Base-by-base conservation (phyloP, 2,113 vertebrate genomes). In the Microtus montanus region DNA sequence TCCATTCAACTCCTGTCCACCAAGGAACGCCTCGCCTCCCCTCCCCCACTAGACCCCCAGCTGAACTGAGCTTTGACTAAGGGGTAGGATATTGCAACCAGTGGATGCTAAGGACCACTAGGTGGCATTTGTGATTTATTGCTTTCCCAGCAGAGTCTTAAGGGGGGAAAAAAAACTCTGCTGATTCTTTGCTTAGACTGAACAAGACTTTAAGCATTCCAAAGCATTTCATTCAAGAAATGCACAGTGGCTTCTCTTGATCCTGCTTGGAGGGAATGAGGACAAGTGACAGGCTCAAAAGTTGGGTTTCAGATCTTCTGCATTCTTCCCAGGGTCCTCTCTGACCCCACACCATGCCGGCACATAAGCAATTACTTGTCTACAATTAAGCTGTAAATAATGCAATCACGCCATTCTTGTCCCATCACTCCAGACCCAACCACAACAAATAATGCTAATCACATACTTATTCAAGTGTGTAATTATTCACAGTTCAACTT, bases 401-500 rank as follows among this genome's bases (percentile, higher is more conserved):
- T 98, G 98, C 98, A 98, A 98, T 98, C 98, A 98, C 95, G 98
- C 96, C 96, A 98, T 98, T 98, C 98, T 98, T 98, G 98, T 98
- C 98, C 98, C 98, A 95, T 98, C 98, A 98, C 96, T 98, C 97
- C 95, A 98, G 97, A 97, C 98, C 98, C 98, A 97, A 98, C 96
- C 97, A 98, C 98, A 98, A 98, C 98, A 98, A 98, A 98, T 98
- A 98, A 96, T 97, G 97, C 98, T 98, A 98, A 98, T 98, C 98
- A 98, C 98, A 98, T 98, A 98, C 98, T 98, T 98, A 98, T 97
- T 98, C 98, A 98, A 98, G 98, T 98, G 98, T 98, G 98, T 98
- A 98, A 98, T 98, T 98, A 98, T 98, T 99, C 98, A 98, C 98
- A 98, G 98, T 98, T 98, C 98, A 98, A 99, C 98, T 98, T 98